Evolutionary conservation across 2,888 invertebrate genomes (phyloP), one percentile per base, ranked within the genome.

Genomic region (Lithophane ornitopus): DNA sequence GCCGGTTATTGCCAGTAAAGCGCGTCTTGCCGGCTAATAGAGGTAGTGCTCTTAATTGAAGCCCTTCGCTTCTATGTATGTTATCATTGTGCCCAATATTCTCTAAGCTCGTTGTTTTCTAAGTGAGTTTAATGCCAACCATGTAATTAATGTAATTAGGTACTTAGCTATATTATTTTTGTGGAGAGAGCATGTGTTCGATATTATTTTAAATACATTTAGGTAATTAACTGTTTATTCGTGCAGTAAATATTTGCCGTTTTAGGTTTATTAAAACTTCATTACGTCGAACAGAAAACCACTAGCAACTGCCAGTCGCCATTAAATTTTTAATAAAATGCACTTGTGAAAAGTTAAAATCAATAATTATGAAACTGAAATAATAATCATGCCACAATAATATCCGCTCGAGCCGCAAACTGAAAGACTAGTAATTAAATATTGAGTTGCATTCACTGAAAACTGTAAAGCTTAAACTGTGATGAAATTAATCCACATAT

Each of bases 11-110:
- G 89, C 89, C 90, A 87, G 91, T 90, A 89, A 91, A 91, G 89
- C 90, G 89, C 89, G 90, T 91, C 91, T 90, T 90, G 85, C 86
- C 88, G 89, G 89, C 90, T 94, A 93, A 93, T 93, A 90, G 92
- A 91, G 93, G 91, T 91, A 92, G 90, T 91, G 91, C 88, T 90
- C 91, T 92, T 94, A 94, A 94, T 93, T 93, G 92, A 91, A 88
- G 87, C 89, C 90, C 91, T 90, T 89, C 88, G 88, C 89, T 88
- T 84, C 86, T 87, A 88, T 90, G 87, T 88, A 88, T 89, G 89
- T 91, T 86, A 86, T 88, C 76, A 77, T 76, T 75, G 80, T 46
- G 74, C 58, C 67, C 73, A 77, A 75, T 83, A 83, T 85, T 81
- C 77, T 76, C 76, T 76, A 74, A 85, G 74, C 70, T 74, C 69